Percentiles rank a stretch among this genome's conserved stretches.
Conservation (phyloP, 1,140 invertebrate genomes). For the Campodea augens region DNA sequence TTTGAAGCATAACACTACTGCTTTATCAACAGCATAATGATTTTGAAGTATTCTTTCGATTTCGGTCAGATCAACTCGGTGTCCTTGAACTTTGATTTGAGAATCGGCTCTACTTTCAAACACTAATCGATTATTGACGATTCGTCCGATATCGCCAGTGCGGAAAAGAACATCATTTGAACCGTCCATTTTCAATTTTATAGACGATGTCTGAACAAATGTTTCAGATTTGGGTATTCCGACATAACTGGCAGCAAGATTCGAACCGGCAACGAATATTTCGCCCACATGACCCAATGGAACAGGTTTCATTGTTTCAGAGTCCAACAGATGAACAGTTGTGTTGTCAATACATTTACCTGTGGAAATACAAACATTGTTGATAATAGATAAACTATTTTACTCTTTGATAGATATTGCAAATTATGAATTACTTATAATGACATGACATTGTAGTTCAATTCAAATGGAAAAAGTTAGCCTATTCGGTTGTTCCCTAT, state of each 20-base stretch:
- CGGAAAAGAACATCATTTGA: constrained; percentile 39
- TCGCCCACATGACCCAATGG: constrained; percentile 51
- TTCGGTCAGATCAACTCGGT: constrained; percentile 63
- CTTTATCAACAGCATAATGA: constrained; percentile 36
- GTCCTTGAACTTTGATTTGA: constrained; percentile 68
- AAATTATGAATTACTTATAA: too few relatives aligned
- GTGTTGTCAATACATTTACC: constrained; percentile 55
- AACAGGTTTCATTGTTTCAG: constrained; percentile 38
- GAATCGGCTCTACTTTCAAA: constrained; percentile 69
- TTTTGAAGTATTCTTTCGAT: constrained; percentile 45
- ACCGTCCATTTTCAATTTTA: constrained; percentile 15
- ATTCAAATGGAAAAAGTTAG: too few relatives aligned
- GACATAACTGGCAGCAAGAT: constrained; percentile 60
- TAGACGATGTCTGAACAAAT: constrained; percentile 54
- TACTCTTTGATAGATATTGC: too few relatives aligned
- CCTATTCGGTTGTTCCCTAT: too few relatives aligned
- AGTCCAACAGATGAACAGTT: constrained; percentile 52
- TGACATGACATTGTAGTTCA: too few relatives aligned
- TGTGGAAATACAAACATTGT: constrained; percentile 15
- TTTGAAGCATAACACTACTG: constrained; percentile 54
- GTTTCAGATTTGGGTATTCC: constrained; percentile 44
- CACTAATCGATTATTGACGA: constrained; percentile 44
- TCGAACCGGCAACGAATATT: constrained; percentile 52
- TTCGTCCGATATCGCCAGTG: constrained; percentile 62
- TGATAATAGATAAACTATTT: too few relatives aligned